These are phyloP conservation scores for Frieseomelitta varia DNA, from an alignment of 1,140 invertebrate genomes.

Conservation along the genomic window DNA sequence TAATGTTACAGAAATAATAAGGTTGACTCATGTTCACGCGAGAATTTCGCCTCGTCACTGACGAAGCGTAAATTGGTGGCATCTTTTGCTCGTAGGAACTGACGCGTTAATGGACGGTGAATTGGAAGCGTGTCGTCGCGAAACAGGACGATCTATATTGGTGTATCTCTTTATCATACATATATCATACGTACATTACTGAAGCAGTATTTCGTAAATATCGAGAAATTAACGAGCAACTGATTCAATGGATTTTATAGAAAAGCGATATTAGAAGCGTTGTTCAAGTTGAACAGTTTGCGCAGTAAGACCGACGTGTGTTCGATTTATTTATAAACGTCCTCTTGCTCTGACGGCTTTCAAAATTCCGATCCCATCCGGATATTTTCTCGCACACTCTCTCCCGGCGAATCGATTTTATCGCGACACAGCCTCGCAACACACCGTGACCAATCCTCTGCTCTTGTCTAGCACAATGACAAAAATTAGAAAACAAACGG, in stretches of 20 bases:
- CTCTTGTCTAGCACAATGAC: not conserved
- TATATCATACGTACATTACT: not conserved
- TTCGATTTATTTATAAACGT: conserved; percentile 47
- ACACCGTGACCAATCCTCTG: not conserved
- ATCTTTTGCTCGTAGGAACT: conserved; percentile 2
- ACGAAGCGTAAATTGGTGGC: conserved; percentile 1
- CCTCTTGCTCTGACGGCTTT: conserved; percentile 23
- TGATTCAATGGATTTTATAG: not conserved
- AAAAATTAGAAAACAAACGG: not conserved
- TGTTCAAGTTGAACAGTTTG: not conserved
- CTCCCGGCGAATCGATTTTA: conserved; percentile 11
- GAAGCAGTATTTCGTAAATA: conserved; percentile 20
- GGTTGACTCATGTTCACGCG: not conserved
- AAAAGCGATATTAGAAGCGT: not conserved
- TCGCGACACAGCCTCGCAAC: not conserved
- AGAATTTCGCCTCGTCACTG: not conserved
- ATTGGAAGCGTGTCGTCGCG: conserved; percentile 8
- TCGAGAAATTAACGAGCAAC: not conserved
- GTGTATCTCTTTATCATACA: conserved; percentile 1
- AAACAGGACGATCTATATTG: conserved; percentile 19
- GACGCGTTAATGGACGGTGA: conserved; percentile 6
- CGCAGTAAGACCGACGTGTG: not conserved
- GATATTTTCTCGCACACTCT: not conserved
- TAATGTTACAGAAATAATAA: not conserved
- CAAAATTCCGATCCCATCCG: conserved; percentile 26